Evolutionary conservation across 2,113 vertebrate genomes (phyloP), one percentile per base, ranked within the genome.

Genomic region (Mobula hypostoma): DNA sequence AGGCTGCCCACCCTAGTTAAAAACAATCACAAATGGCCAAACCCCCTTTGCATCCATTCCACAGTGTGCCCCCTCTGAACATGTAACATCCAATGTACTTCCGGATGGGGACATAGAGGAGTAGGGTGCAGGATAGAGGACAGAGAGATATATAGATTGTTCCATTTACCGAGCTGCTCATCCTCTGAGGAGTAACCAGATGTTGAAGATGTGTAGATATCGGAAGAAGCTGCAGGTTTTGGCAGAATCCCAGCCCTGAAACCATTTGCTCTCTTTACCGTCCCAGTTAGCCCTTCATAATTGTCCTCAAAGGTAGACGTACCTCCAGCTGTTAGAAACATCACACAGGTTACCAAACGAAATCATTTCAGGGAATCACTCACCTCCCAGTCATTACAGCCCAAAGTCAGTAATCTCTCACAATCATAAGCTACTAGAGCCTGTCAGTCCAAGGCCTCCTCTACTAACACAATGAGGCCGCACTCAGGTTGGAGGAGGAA

Each of bases 121-220:
- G 40, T 12, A 2, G n/a, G 48, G 58, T 8, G 24, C 27, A 58
- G 61, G 61, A 29, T 17, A 8, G 15, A 61, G 15, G 61, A 66
- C n/a, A 15, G 40, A 17, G 32, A 66, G n/a, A 32, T 90, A n/a
- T 2, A 32, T 2, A 32, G 12, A 90, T 66, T 17, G 63, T 11
- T 32, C 85, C 61, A 90, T 6, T 90, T 68, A 90, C 85, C 85
- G 27, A 19, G 85, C 85, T 32, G 85, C 85, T 90, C 85, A 90
- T 66, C 85, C 32, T 90, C 85, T 4, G 85, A 66, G 85, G 85
- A 90, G 85, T 90, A 90, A 17, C 85, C 85, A 90, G 85, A 90
- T 32, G 85, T 90, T 14, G 85, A 90, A 17, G 85, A 32, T 66
- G 61, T 63, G 61, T 90, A 66, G 85, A 90, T 66, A 66, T 90